phyloP scores from a whole-genome alignment of 2,113 vertebrate genomes.

The Archilochus colubris region DNA sequence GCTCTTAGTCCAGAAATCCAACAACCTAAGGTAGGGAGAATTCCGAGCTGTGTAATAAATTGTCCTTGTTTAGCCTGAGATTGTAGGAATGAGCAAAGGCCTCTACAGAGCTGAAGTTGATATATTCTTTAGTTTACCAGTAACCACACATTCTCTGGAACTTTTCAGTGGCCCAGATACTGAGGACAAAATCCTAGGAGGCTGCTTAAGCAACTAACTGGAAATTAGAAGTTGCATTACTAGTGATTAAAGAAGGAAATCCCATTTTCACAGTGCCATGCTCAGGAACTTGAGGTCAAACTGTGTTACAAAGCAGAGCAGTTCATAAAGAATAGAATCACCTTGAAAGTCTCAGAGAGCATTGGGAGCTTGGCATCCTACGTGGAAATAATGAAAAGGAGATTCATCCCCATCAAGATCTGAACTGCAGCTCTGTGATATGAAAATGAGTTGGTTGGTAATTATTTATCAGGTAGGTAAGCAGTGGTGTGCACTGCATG shows the following conservation, averaged over 20 bases:
- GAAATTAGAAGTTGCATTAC: not conserved
- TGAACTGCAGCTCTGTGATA: not conserved
- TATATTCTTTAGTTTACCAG: not conserved
- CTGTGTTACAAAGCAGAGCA: not conserved
- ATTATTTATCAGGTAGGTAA: not conserved
- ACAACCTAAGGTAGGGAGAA: not conserved
- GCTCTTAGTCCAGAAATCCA: not conserved
- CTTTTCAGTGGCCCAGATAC: not conserved
- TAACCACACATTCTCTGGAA: not conserved
- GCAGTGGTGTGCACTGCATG: not conserved
- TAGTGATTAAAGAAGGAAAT: not conserved
- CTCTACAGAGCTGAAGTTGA: not conserved
- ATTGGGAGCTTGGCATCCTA: not conserved
- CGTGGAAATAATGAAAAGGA: not conserved
- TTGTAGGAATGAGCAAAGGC: not conserved
- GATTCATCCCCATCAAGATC: not conserved
- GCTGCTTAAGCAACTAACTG: not conserved
- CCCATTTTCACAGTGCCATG: not conserved
- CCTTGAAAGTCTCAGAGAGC: not conserved
- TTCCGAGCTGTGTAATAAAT: not conserved
- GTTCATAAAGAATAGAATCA: not conserved
- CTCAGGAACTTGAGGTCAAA: not conserved
- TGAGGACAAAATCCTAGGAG: not conserved
- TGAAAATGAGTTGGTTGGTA: not conserved
- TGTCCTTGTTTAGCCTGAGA: not conserved